phyloP scores from a whole-genome alignment of 2,888 invertebrate species.

The Noctua comes region DNA sequence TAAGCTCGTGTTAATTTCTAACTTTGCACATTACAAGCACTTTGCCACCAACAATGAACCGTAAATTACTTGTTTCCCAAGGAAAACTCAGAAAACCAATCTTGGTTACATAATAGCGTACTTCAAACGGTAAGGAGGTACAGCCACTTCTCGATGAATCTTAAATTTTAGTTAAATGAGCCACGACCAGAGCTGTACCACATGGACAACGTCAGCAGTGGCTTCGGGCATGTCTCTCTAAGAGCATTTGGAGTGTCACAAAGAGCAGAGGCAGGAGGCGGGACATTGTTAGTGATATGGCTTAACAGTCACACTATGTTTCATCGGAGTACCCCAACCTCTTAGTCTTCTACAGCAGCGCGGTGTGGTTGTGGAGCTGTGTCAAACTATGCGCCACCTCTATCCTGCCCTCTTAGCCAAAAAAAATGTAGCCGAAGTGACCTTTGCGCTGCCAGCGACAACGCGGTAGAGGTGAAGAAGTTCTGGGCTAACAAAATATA shows the following conservation, averaged over 20 bases:
- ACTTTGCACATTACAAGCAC: slow-evolving; percentile 5
- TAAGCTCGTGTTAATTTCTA: background rate
- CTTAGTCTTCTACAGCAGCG: background rate
- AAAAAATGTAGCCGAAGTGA: too few species aligned
- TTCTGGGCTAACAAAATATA: too few species aligned
- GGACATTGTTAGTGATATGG: background rate
- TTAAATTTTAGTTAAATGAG: background rate
- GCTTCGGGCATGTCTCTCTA: background rate
- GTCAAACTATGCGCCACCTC: too few species aligned
- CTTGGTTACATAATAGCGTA: background rate
- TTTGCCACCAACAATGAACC: background rate
- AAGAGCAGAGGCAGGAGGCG: background rate
- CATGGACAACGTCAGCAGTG: background rate
- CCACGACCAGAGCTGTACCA: background rate
- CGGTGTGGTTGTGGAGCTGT: too few species aligned
- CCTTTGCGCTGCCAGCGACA: too few species aligned
- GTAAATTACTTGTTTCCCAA: background rate
- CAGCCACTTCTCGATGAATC: background rate
- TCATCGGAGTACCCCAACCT: too few species aligned
- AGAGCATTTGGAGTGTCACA: background rate
- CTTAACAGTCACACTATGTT: background rate
- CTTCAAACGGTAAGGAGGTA: background rate
- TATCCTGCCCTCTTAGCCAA: too few species aligned
- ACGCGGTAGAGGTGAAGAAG: too few species aligned
- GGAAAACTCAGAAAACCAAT: background rate